Conservation (phyloP, 1,140 invertebrate genomes). For the Drosophila equinoxialis region DNA sequence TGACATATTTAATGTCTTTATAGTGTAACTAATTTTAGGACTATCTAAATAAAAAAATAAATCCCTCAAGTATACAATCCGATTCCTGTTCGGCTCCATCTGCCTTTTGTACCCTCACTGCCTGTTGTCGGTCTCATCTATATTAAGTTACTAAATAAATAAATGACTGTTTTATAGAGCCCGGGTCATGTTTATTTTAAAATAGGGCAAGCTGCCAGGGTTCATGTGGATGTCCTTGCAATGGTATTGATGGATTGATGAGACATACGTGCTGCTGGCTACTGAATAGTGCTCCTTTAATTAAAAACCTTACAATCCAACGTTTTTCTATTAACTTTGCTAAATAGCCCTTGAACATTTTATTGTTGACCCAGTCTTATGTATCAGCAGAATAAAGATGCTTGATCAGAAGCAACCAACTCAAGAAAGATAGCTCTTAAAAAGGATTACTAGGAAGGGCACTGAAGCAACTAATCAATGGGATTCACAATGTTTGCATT, state of each 20-base stretch:
- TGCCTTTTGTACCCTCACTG: neutral
- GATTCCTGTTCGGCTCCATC: neutral
- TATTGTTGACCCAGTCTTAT: no score
- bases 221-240: slow-evolving; percentile 6
- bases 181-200: slow-evolving; percentile 58
- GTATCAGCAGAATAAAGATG: no score
- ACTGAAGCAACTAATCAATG: no score
- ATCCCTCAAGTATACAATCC: slow-evolving; percentile 29
- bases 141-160: slow-evolving; percentile 65
- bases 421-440: no score
- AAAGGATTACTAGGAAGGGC: no score
- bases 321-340: neutral
- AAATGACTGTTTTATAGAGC: slow-evolving; percentile 28
- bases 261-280: slow-evolving; percentile 12
- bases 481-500: no score
- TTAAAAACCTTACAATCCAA: slow-evolving; percentile 30
- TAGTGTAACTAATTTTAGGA: slow-evolving; percentile 28
- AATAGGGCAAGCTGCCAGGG: slow-evolving; percentile 31
- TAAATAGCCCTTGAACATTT: slow-evolving; percentile 8
- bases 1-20: slow-evolving; percentile 14
- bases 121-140: neutral
- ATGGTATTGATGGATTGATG: slow-evolving; percentile 41
- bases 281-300: slow-evolving; percentile 25
- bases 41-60: slow-evolving; percentile 58
- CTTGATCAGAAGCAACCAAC: no score